Percentiles rank a stretch among this genome's conserved stretches.
Conservation (phyloP, 2,888 invertebrate species). For the Hololepta plana region DNA sequence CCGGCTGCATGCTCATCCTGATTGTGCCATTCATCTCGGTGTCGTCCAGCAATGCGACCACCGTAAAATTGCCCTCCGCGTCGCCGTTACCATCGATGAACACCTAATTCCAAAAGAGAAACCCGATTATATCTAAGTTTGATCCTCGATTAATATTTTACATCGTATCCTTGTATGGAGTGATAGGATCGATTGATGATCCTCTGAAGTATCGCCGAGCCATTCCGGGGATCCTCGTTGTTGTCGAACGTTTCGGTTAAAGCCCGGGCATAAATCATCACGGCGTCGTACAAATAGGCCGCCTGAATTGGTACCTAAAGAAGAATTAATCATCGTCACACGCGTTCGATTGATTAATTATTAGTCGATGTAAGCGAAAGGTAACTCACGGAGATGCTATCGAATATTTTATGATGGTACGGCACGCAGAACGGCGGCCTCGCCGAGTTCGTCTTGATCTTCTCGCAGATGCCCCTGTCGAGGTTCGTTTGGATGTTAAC, state of each 20-base stretch:
- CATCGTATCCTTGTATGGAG: conserved; percentile 65
- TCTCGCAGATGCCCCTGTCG: conserved; percentile 44
- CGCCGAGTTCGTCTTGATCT: conserved; percentile 51
- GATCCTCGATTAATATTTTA: conserved; percentile 23
- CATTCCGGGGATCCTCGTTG: conserved; percentile 54
- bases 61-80: conserved; percentile 82
- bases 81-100: conserved; percentile 77
- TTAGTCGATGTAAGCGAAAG: not conserved
- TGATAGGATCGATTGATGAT: conserved; percentile 60
- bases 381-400: conserved; percentile 45
- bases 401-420: conserved; percentile 55
- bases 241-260: conserved; percentile 51
- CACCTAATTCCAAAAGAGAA: conserved; percentile 31
- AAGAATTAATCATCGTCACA: not conserved
- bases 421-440: conserved; percentile 62
- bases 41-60: conserved; percentile 57
- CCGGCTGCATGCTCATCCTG: conserved; percentile 56
- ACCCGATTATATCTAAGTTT: not conserved
- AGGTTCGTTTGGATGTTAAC: conserved; percentile 5
- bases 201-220: conserved; percentile 53
- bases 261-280: conserved; percentile 71
- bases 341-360: not conserved
- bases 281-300: conserved; percentile 73
- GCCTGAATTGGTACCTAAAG: conserved; percentile 62
- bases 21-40: conserved; percentile 30